Base-by-base conservation (phyloP, 2,113 vertebrate species). In the Lagopus leucura region DNA sequence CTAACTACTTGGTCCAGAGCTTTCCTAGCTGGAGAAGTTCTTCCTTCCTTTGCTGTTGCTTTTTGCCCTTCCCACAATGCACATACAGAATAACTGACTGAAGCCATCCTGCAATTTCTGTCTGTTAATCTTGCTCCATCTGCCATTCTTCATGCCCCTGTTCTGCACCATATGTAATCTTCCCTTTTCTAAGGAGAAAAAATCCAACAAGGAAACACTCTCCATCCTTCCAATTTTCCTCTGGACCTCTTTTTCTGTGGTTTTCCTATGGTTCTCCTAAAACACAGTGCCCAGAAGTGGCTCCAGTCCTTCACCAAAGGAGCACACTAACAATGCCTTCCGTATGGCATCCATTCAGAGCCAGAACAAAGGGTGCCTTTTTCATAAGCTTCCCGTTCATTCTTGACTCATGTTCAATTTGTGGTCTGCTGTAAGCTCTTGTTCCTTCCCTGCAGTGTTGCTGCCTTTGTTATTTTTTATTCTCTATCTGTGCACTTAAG, bases 371-470 rank as follows among this genome's bases (percentile, higher is more conserved):
- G 77, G 58, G 28, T 7, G 4, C 6, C 47, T 65, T 86, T 81
- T 88, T 38, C 1, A 52, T 43, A 90, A 89, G 11, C 80, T 81
- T 84, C 54, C 52, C 57, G 14, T 63, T 25, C 20, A 81, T 15
- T 69, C 52, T 57, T 90, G 25, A 82, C 30, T 92, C n/a, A n/a
- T 45, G 63, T 86, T 94, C 61, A 61, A 54, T 84, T 86, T 86
- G 65, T 45, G 52, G 28, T 57, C 15, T 0, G 0, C 63, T 89
- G 1, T 40, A 90, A 83, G 21, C 45, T 81, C 17, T n/a, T 58
- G 25, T 24, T 93, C 88, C 76, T 78, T 72, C 86, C 48, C 83
- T 52, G 55, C 69, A 86, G 52, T 1, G 0, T 36, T 72, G 15
- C 70, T 90, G 70, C 58, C 70, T 90, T 78, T 30, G 13, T 2